A percentile compares a stretch with the other conserved stretches of the same genome.
Evolutionary conservation across 2,113 vertebrate genomes (phyloP).

Genomic region (Motacilla tschutschensis): DNA sequence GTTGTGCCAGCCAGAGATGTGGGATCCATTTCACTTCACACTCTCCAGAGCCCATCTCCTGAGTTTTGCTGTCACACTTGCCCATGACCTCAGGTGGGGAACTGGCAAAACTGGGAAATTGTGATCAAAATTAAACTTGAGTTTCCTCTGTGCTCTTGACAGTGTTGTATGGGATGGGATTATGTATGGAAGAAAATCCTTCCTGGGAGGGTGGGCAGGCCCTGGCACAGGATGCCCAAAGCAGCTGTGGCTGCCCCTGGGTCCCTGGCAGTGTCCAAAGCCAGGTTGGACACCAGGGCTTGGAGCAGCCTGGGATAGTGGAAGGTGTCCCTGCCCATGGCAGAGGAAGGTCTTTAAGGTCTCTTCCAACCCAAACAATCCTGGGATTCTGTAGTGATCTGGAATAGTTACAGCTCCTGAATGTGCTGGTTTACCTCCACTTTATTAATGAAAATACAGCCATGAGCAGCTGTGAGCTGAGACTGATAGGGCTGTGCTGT

Average conservation of each 20-base stretch:
- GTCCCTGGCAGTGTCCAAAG: neutral
- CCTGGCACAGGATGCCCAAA: neutral
- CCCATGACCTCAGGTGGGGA: rapidly evolving
- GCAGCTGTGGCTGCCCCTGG: neutral
- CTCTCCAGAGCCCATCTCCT: neutral
- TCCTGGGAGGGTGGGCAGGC: rapidly evolving
- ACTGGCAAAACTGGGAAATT: neutral
- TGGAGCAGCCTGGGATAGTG: neutral
- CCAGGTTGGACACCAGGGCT: rapidly evolving
- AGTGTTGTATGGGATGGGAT: neutral
- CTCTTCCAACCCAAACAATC: neutral
- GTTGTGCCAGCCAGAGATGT: neutral
- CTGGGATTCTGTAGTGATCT: neutral
- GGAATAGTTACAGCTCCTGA: neutral
- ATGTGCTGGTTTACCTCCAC: neutral
- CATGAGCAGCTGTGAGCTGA: neutral
- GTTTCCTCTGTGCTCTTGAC: neutral
- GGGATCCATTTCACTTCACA: neutral
- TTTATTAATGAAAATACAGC: neutral
- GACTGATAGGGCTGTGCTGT: neutral
- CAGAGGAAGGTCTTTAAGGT: neutral
- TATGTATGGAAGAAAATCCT: neutral
- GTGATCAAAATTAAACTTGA: neutral
- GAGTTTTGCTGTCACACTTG: neutral
- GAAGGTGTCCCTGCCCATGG: neutral